Evolutionary conservation across 2,797 vertebrate species (phyloP).

Genomic region (Pogoniulus pusillus): DNA sequence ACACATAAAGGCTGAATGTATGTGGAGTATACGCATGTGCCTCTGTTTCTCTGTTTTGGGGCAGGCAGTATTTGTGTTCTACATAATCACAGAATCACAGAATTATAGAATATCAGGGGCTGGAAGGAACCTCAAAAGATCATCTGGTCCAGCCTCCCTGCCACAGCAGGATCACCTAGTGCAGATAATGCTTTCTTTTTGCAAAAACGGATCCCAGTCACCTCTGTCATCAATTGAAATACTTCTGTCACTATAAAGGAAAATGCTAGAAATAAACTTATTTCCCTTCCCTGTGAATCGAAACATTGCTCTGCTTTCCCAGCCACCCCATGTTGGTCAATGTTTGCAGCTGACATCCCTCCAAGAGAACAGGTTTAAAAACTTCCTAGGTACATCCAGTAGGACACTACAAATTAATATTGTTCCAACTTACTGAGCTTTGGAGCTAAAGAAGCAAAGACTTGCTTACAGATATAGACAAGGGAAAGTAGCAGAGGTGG

Average conservation of each 20-base stretch:
- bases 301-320: not conserved
- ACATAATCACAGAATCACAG: not conserved
- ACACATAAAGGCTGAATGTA: not conserved
- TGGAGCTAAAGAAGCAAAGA: not conserved
- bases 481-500: not conserved
- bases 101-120: no score
- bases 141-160: no score
- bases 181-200: not conserved
- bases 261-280: not conserved
- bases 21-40: rapidly evolving
- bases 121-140: no score
- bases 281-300: not conserved
- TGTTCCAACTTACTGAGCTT: not conserved
- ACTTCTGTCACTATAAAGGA: not conserved
- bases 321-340: not conserved
- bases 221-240: not conserved
- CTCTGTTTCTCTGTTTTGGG: not conserved
- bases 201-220: not conserved
- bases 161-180: no score
- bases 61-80: not conserved
- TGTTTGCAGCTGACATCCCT: not conserved
- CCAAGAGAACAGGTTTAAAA: not conserved
- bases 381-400: not conserved
- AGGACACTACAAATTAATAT: not conserved
- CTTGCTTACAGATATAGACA: not conserved